phyloP scores from a whole-genome alignment of 2,113 vertebrate species.

The Sinocyclocheilus maitianheensis region DNA sequence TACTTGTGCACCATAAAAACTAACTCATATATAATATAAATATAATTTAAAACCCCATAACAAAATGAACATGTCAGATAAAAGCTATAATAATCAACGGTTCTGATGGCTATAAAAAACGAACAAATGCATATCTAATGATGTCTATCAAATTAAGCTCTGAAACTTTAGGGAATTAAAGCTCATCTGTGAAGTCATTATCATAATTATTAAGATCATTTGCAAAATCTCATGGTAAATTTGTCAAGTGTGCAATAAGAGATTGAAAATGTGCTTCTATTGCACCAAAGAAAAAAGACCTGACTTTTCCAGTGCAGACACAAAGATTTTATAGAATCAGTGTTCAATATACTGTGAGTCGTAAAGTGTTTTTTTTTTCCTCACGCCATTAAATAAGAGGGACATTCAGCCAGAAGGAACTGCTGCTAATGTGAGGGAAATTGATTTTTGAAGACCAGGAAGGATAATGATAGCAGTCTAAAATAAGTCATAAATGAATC shows the following conservation, averaged over 20 bases:
- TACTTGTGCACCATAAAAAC: neutral
- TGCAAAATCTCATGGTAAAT: neutral
- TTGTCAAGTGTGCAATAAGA: conserved; percentile 24
- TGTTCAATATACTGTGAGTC: conserved; percentile 23
- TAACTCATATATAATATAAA: neutral
- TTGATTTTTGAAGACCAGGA: conserved; percentile 44
- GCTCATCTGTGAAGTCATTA: conserved; percentile 12
- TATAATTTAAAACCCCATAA: neutral
- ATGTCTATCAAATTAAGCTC: neutral
- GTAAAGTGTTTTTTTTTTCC: neutral
- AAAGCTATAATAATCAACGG: neutral
- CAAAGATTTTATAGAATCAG: conserved; percentile 17
- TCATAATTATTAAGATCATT: conserved; percentile 13
- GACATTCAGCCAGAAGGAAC: conserved; percentile 47
- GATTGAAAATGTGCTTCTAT: neutral
- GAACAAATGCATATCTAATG: neutral
- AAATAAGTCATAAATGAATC: conserved; percentile 48
- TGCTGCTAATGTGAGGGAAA: conserved; percentile 48
- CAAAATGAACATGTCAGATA: neutral
- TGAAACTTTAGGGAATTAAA: neutral
- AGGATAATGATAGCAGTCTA: conserved; percentile 42
- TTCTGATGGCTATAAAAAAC: neutral
- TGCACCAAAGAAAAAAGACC: neutral
- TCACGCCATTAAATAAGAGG: conserved; percentile 26
- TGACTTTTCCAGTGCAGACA: neutral